Percentiles rank a stretch among this genome's conserved stretches.
These are phyloP conservation scores for Chaetorhynchus papuensis DNA, from an alignment of 2,113 vertebrate species.

Conservation along the genomic window DNA sequence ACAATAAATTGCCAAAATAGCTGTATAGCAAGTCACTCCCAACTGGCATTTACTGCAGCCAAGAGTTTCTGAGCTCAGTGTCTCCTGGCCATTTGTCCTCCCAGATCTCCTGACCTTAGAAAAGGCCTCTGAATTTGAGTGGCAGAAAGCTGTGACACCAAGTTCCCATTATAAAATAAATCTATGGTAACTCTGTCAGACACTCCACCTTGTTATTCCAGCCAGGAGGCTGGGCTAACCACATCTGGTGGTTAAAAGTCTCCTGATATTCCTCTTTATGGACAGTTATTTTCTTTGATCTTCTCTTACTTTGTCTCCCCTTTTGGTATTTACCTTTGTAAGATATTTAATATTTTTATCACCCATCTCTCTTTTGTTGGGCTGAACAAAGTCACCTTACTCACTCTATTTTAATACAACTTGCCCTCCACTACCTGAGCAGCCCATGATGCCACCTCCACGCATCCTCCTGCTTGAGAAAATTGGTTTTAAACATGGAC, in stretches of 20 bases:
- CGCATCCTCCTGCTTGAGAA: background rate
- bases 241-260: background rate
- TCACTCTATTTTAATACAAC: background rate
- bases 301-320: background rate
- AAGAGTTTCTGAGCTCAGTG: background rate
- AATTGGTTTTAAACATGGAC: background rate
- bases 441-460: background rate
- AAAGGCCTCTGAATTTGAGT: background rate
- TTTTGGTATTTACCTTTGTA: background rate
- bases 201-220: background rate
- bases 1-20: background rate
- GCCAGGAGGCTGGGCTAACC: background rate
- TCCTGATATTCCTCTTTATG: background rate
- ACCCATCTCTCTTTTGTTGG: background rate
- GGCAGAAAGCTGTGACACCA: background rate
- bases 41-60: slow-evolving; percentile 21
- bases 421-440: background rate
- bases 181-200: background rate
- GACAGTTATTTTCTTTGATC: background rate
- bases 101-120: background rate
- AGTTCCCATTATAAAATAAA: background rate
- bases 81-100: slow-evolving; percentile 1
- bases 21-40: background rate
- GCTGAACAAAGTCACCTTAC: background rate
- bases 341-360: background rate